Evolutionary conservation across 2,888 invertebrate species (phyloP).

Genomic region (Lingula anatina): DNA sequence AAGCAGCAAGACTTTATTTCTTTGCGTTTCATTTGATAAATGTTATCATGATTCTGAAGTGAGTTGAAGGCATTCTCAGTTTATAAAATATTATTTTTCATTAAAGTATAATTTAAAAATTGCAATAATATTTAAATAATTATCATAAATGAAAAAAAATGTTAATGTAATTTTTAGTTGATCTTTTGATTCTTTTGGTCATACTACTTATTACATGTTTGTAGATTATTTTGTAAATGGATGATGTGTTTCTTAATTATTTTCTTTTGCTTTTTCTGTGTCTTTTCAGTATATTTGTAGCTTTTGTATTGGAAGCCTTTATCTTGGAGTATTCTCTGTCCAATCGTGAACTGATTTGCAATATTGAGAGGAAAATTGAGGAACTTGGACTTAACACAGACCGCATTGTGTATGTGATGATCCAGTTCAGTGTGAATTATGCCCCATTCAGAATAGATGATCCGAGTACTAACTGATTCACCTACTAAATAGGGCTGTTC

Average conservation of each 20-base stretch:
- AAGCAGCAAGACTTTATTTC: slow-evolving; percentile 52
- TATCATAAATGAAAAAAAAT: neutral
- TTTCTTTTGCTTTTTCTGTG: neutral
- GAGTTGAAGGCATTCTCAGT: too few relatives aligned
- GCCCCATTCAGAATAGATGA: too few relatives aligned
- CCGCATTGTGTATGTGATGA: slow-evolving; percentile 23
- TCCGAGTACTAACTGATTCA: too few relatives aligned
- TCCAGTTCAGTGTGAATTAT: too few relatives aligned
- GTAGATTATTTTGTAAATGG: too few relatives aligned
- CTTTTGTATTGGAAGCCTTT: slow-evolving; percentile 56
- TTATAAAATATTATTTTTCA: too few relatives aligned
- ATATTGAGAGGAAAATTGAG: slow-evolving; percentile 49
- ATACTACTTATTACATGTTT: too few relatives aligned
- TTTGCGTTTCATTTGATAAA: slow-evolving; percentile 52
- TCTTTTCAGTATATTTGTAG: slow-evolving; percentile 54
- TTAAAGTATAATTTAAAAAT: neutral
- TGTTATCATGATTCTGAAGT: slow-evolving; percentile 55
- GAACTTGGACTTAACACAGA: slow-evolving; percentile 50
- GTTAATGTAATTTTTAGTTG: neutral
- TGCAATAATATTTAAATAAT: neutral
- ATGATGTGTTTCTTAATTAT: too few relatives aligned
- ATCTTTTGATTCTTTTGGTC: neutral
- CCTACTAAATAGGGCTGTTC: too few relatives aligned
- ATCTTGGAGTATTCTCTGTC: slow-evolving; percentile 53
- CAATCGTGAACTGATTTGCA: slow-evolving; percentile 45